Evolutionary conservation across 1,140 invertebrate genomes (phyloP).

Genomic region (Gonioctena quinquepunctata): DNA sequence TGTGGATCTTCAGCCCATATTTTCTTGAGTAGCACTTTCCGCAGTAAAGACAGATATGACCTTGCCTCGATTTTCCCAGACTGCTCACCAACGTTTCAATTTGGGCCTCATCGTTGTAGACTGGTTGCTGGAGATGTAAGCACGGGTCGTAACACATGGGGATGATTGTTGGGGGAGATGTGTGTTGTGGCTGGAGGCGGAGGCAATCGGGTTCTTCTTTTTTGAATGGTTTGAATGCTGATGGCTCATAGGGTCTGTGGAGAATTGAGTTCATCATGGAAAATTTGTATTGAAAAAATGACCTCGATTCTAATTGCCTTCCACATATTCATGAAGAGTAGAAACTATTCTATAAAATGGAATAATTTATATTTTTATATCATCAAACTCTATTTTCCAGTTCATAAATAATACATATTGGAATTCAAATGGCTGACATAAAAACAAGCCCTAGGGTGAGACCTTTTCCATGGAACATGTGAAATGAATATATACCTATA

Average conservation of each 20-base stretch:
- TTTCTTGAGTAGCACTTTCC: conserved; percentile 89
- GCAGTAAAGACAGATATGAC: conserved; percentile 84
- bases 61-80: conserved; percentile 74
- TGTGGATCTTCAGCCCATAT: conserved; percentile 92
- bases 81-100: conserved; percentile 80
- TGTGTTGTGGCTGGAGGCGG: not conserved
- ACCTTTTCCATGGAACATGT: too few relatives aligned
- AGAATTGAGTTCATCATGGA: too few relatives aligned
- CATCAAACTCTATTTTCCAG: too few relatives aligned
- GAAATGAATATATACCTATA: not conserved
- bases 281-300: too few relatives aligned
- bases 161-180: not conserved
- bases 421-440: too few relatives aligned
- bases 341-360: too few relatives aligned
- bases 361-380: too few relatives aligned
- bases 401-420: too few relatives aligned
- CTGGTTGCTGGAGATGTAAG: not conserved
- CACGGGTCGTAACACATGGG: not conserved
- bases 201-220: conserved; percentile 22
- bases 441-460: too few relatives aligned
- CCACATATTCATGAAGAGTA: too few relatives aligned
- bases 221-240: conserved; percentile 58
- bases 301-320: too few relatives aligned
- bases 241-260: conserved; percentile 43
- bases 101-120: conserved; percentile 61